Base-by-base conservation (phyloP, 1,140 invertebrate species). In the Drosophila novamexicana region DNA sequence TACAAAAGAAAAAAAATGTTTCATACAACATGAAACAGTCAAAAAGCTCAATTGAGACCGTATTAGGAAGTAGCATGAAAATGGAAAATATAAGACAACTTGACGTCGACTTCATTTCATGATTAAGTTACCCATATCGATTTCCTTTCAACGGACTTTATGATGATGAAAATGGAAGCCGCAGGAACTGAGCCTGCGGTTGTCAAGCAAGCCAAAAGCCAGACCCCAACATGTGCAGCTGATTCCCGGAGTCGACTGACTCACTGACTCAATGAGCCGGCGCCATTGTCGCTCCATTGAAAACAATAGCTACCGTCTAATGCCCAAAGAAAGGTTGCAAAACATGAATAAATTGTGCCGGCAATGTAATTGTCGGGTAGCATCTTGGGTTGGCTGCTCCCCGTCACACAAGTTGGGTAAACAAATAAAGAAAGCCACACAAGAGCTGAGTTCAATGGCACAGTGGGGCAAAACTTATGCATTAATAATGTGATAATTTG, bases 51-150 rank as follows among this genome's bases (percentile, higher is more conserved):
- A 9, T 14, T n/a, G 0, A 29, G 22, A 22, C 0, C 29, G 14
- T 32, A 14, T 8, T 6, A 16, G 16, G 8, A 47, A 39, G 40
- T 29, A 68, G 76, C 66, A 65, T 79, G 73, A 64, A 81, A 86
- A 78, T 85, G 66, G 50, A 77, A 88, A 88, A 88, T 79, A 72
- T 68, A 71, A 80, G 84, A 83, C 79, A 86, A 83, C 73, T 88
- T 88, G 83, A 86, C 75, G 84, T 81, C 66, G 69, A 86, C 72
- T 89, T 88, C 79, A 79, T 83, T 89, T 80, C 79, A 86, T 86
- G 83, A 86, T 86, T 86, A 86, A 86, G 83, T 86, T 88, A 77
- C 83, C 72, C 69, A 71, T 88, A 86, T 86, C 83, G 83, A 88
- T 88, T 86, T 86, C 83, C 70, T 66, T 88, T 83, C 83, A 83